Percentiles rank a stretch among this genome's conserved stretches.
These are phyloP conservation scores for Columbina picui DNA, from an alignment of 2,113 vertebrate genomes.

Conservation along the genomic window DNA sequence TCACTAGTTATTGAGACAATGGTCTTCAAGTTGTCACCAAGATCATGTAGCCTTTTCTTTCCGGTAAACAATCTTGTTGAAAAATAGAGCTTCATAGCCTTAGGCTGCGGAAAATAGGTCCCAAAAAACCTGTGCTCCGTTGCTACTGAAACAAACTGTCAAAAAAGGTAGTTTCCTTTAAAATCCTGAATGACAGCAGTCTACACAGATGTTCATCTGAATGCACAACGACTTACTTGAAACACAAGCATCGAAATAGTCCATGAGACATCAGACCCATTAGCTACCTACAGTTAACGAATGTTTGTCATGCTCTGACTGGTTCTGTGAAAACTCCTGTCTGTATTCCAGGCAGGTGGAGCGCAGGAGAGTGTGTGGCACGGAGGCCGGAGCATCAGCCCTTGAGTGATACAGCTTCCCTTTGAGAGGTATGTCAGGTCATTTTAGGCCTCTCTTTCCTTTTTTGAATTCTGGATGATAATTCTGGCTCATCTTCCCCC, in stretches of 20 bases:
- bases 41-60: constrained; percentile 35
- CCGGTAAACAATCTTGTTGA: constrained; percentile 43
- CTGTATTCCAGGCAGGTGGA: background rate
- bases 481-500: background rate
- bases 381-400: background rate
- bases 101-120: constrained; percentile 51
- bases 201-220: constrained; percentile 21
- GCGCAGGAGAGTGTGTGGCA: background rate
- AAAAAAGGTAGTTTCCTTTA: background rate
- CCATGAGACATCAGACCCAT: background rate
- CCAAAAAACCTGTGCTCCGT: background rate
- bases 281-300: background rate
- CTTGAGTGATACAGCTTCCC: background rate
- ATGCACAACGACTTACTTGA: accelerated
- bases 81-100: constrained; percentile 44
- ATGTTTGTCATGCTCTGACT: background rate
- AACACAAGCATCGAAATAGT: background rate
- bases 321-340: background rate
- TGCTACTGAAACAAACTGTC: background rate
- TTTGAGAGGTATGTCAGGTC: background rate
- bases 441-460: background rate
- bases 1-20: constrained; percentile 35
- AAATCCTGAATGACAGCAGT: constrained; percentile 60
- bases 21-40: constrained; percentile 56
- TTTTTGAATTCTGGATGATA: background rate